Percentiles rank a stretch among this genome's conserved stretches.
These are phyloP conservation scores for Xenopus borealis DNA, from an alignment of 2,113 vertebrate species.

Conservation along the genomic window DNA sequence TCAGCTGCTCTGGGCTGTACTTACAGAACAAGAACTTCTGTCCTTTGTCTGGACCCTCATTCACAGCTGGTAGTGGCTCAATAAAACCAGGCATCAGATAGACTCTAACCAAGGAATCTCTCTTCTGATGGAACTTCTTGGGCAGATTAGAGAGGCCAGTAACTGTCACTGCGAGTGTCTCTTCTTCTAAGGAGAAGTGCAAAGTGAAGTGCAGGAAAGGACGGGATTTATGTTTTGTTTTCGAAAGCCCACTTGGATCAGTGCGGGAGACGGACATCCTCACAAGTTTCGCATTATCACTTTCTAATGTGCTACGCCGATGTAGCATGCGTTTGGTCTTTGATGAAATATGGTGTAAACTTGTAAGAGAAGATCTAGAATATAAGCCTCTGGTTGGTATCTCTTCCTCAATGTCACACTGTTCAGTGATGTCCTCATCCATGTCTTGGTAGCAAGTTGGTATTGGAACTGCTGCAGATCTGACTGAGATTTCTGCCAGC, in stretches of 20 bases:
- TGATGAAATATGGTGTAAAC: constrained; percentile 57
- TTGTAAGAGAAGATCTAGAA: constrained; percentile 54
- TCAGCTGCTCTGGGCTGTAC: constrained; percentile 61
- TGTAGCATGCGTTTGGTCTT: constrained; percentile 53
- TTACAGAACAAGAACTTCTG: constrained; percentile 64
- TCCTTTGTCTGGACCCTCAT: constrained; percentile 55
- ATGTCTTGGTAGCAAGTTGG: constrained; percentile 62
- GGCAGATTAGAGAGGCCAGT: constrained; percentile 63
- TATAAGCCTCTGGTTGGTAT: constrained; percentile 52
- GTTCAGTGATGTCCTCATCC: constrained; percentile 62
- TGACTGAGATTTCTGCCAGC: constrained; percentile 47
- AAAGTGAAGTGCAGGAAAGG: constrained; percentile 66
- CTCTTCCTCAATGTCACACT: constrained; percentile 33
- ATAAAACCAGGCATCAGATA: constrained; percentile 61
- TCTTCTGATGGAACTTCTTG: constrained; percentile 45
- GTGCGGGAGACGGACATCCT: constrained; percentile 8
- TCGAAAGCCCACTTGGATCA: constrained; percentile 50
- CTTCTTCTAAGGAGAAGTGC: constrained; percentile 56
- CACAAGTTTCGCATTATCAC: constrained; percentile 37
- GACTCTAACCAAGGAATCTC: constrained; percentile 57
- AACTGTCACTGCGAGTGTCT: constrained; percentile 62
- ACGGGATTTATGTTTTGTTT: constrained; percentile 40
- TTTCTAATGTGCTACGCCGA: constrained; percentile 50
- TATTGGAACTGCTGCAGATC: constrained; percentile 48
- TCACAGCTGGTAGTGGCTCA: constrained; percentile 48